Evolutionary conservation across 2,888 invertebrate genomes (phyloP).

Genomic region (Agonopterix alstromeriana): DNA sequence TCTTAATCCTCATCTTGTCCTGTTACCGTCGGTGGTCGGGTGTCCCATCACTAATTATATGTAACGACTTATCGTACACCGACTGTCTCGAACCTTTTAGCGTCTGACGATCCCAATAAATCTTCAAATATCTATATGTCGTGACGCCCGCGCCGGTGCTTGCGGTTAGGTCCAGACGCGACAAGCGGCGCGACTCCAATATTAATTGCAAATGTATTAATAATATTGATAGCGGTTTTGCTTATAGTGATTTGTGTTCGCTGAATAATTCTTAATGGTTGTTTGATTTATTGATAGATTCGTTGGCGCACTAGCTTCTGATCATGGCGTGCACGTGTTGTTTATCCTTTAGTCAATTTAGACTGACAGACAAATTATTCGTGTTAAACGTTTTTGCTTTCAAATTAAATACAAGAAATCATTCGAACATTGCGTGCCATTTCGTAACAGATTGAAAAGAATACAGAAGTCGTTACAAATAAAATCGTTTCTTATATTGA

Average conservation of each 20-base stretch:
- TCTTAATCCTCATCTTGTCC: not conserved
- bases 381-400: no score
- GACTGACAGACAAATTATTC: no score
- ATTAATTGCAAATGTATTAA: conserved; percentile 58
- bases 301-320: not conserved
- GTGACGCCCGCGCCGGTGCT: conserved; percentile 14
- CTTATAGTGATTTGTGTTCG: conserved; percentile 8
- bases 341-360: no score
- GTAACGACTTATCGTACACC: conserved; percentile 52
- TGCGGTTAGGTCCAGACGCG: conserved; percentile 18
- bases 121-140: conserved; percentile 51
- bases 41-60: conserved; percentile 64
- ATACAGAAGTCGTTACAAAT: no score
- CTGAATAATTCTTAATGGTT: not conserved
- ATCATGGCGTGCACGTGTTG: not conserved
- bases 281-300: conserved; percentile 7
- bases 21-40: conserved; percentile 55
- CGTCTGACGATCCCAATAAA: conserved; percentile 60
- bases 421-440: no score
- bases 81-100: conserved; percentile 65
- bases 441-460: no score
- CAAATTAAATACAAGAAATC: no score
- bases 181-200: conserved; percentile 30
- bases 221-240: conserved; percentile 30
- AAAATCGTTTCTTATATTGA: no score